Evolutionary conservation across 2,888 invertebrate genomes (phyloP), one percentile per base, ranked within the genome.

Genomic region (Cantharis flavilabris): DNA sequence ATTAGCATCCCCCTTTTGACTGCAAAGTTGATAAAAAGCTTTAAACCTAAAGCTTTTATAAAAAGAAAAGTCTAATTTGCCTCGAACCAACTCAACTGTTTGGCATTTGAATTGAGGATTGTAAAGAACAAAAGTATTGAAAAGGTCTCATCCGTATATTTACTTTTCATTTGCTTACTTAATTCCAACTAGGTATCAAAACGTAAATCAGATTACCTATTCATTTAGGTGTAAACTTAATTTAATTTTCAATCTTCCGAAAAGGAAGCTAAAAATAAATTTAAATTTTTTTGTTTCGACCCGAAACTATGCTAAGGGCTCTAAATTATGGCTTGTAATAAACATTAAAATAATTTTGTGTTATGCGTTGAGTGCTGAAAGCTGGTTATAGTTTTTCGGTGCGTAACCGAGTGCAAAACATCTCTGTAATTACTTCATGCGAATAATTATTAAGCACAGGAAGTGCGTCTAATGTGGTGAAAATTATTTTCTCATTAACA

Each of bases 141-240:
- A 64, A 33, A 49, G 18, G 72, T 69, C 30, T 64, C 28, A 33
- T 28, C 64, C 26, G 63, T 70, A 64, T 75, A 75, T 75, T 75
- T 75, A 75, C 75, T 65, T 75, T 75, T 75, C 75, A 71, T 75
- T 75, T 75, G 70, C 70, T 70, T 75, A 33, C 30, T 75, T 64
- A 71, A 70, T 75, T 75, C 62, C 49, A n/a, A 49, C 49, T 49
- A 49, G 49, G 49, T 49, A 49, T 49, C 49, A 49, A 49, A 49
- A 49, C 49, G 49, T 49, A 49, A 49, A 49, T 49, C 49, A 49
- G 49, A 49, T 49, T 49, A 49, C 49, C 49, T 49, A 49, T 49
- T 49, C 49, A 49, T 49, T 49, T 49, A 49, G 49, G 49, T 49
- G 49, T 49, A 49, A 49, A 49, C 49, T 49, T 49, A 49, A 49